Evolutionary conservation across 2,113 vertebrate species (phyloP).

Genomic region (Gila orcuttii): DNA sequence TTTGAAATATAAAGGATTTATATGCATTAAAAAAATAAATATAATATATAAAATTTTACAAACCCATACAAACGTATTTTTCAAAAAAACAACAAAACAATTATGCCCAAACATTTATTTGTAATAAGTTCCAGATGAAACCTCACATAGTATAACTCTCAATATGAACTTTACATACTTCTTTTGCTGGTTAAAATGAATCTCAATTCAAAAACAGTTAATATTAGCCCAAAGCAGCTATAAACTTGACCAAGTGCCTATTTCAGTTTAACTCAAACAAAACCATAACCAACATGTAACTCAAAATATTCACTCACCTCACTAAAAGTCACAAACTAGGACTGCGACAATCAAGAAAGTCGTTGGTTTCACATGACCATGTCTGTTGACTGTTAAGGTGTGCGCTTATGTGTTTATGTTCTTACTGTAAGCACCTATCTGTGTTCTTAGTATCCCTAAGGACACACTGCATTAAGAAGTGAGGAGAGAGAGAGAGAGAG

Average conservation of each 20-base stretch:
- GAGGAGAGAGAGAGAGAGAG: not conserved
- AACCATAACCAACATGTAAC: not conserved
- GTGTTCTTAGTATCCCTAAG: not conserved
- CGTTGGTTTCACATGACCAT: constrained; percentile 1
- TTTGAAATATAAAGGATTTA: no score
- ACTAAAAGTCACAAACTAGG: not conserved
- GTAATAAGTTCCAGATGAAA: not conserved
- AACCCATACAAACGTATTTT: no score
- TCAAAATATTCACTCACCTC: not conserved
- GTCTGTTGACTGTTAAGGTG: constrained; percentile 34
- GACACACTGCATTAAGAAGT: not conserved
- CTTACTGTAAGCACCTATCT: not conserved
- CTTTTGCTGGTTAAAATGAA: not conserved
- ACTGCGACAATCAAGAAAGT: not conserved
- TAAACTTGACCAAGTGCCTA: not conserved
- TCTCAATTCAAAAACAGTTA: not conserved
- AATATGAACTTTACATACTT: not conserved
- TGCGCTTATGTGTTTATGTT: constrained; percentile 11
- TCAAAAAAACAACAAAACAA: not conserved
- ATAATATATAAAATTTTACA: no score
- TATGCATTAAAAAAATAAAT: no score
- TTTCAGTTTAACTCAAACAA: not conserved
- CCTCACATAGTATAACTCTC: not conserved
- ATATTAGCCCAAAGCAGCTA: not conserved
- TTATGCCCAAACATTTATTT: not conserved